Evolutionary conservation across 2,888 invertebrate species (phyloP).

Genomic region (Bedellia somnulentella): DNA sequence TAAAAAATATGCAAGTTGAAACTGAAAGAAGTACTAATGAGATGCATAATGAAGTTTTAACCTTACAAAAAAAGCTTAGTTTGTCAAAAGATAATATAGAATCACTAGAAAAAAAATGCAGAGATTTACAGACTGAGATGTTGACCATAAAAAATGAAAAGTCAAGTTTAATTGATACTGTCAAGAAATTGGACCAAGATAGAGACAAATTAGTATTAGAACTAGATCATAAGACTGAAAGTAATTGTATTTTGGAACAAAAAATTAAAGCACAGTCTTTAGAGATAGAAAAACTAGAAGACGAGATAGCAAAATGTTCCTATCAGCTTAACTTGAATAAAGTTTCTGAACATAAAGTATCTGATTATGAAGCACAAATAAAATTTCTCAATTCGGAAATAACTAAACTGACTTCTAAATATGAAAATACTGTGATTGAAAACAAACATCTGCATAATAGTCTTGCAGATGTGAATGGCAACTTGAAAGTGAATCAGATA

Average conservation of each 20-base stretch:
- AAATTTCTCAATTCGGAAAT: slow-evolving; percentile 63
- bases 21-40: slow-evolving; percentile 73
- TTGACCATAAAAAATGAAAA: slow-evolving; percentile 65
- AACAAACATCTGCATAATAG: slow-evolving; percentile 76
- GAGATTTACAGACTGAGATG: slow-evolving; percentile 63
- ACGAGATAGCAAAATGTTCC: slow-evolving; percentile 56
- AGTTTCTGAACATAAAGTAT: slow-evolving; percentile 48
- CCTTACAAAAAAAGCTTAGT: slow-evolving; percentile 66
- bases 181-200: slow-evolving; percentile 69
- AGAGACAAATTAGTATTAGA: slow-evolving; percentile 69
- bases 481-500: slow-evolving; percentile 63
- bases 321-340: slow-evolving; percentile 47
- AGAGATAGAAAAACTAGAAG: slow-evolving; percentile 55
- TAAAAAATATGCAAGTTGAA: slow-evolving; percentile 74
- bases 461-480: slow-evolving; percentile 65
- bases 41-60: slow-evolving; percentile 66
- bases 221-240: slow-evolving; percentile 74
- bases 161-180: slow-evolving; percentile 61
- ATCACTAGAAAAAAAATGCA: slow-evolving; percentile 60
- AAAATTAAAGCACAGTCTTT: slow-evolving; percentile 64
- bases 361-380: slow-evolving; percentile 55
- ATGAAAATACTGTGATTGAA: slow-evolving; percentile 64
- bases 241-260: slow-evolving; percentile 64
- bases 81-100: slow-evolving; percentile 61
- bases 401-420: slow-evolving; percentile 51